phyloP scores from a whole-genome alignment of 2,888 invertebrate species.

The Villa cingulata region DNA sequence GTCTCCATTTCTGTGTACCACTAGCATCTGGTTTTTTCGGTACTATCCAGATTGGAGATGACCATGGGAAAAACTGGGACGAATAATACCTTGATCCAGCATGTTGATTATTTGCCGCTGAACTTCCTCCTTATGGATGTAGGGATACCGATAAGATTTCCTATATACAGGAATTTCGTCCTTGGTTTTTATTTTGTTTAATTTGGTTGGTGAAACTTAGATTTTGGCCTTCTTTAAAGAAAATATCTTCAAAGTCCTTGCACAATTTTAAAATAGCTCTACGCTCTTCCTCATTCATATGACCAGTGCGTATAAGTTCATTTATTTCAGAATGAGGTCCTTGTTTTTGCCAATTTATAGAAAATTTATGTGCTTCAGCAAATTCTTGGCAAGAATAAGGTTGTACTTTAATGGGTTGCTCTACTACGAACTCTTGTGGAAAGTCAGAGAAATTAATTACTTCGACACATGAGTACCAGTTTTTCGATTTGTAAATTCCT shows the following conservation, averaged over 20 bases:
- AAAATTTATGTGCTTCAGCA: not conserved
- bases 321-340: not conserved
- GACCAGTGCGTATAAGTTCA: not conserved
- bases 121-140: too few species aligned
- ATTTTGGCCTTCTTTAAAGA: not conserved
- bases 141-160: too few species aligned
- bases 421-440: not conserved
- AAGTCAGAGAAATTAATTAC: not conserved
- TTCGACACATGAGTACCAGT: not conserved
- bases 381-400: not conserved
- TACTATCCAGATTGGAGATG: slow-evolving; percentile 20
- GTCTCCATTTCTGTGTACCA: too few species aligned
- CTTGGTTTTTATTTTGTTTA: not conserved
- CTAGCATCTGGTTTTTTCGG: slow-evolving; percentile 11
- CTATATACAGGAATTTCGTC: too few species aligned
- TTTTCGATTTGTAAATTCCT: not conserved
- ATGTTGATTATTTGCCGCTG: too few species aligned
- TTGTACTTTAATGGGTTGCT: not conserved
- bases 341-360: not conserved
- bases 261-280: not conserved
- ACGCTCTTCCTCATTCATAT: not conserved
- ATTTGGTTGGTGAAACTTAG: not conserved
- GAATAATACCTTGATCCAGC: too few species aligned
- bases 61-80: too few species aligned
- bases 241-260: not conserved